Evolutionary conservation across 2,888 invertebrate genomes (phyloP).

Genomic region (Scaptodrosophila latifasciaeformis): DNA sequence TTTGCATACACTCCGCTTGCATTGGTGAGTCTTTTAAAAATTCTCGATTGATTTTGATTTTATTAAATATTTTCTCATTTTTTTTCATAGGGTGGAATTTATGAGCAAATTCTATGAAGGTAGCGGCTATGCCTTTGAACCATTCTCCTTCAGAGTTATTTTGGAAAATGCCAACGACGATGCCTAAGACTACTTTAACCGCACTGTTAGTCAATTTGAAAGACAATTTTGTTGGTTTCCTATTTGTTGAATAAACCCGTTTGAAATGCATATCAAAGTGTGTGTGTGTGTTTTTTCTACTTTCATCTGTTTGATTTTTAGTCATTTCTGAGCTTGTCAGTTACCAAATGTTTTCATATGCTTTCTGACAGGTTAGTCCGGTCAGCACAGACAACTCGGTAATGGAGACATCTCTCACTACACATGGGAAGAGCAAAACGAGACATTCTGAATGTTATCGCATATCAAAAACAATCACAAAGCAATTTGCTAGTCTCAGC

Average conservation of each 20-base stretch:
- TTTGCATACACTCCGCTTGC: slow-evolving; percentile 96
- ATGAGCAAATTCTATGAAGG: slow-evolving; percentile 96
- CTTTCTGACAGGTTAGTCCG: slow-evolving; percentile 42
- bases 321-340: slow-evolving; percentile 38
- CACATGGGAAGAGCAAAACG: neutral
- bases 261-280: slow-evolving; percentile 46
- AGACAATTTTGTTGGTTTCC: slow-evolving; percentile 23
- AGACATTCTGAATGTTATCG: neutral
- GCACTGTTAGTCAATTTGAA: slow-evolving; percentile 2
- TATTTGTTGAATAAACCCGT: slow-evolving; percentile 42
- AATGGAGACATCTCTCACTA: too few species aligned
- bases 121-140: slow-evolving; percentile 87
- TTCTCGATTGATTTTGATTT: neutral
- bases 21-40: slow-evolving; percentile 81
- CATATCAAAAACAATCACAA: slow-evolving; percentile 44
- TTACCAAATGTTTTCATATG: slow-evolving; percentile 44
- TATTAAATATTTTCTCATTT: too few species aligned
- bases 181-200: too few species aligned
- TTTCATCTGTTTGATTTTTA: slow-evolving; percentile 12
- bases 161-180: slow-evolving; percentile 75
- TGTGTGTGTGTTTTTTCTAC: slow-evolving; percentile 2
- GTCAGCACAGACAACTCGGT: slow-evolving; percentile 7
- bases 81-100: slow-evolving; percentile 92
- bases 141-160: slow-evolving; percentile 89
- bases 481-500: slow-evolving; percentile 36